Conservation (phyloP, 2,113 vertebrate species). For the Eurypyga helias region DNA sequence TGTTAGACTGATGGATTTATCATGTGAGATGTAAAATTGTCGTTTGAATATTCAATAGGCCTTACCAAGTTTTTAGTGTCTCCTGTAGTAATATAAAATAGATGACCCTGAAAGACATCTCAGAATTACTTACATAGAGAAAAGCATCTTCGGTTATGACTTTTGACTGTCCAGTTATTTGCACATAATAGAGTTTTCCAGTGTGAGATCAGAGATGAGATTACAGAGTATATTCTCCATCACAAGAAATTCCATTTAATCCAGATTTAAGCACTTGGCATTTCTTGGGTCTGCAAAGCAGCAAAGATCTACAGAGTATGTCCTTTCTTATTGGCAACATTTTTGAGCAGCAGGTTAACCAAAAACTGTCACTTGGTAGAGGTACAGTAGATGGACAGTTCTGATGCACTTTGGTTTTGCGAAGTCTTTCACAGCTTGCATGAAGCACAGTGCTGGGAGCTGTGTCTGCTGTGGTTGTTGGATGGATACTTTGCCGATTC, state of each 20-base stretch:
- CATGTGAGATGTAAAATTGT: not conserved
- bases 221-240: not conserved
- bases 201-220: not conserved
- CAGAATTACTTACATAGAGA: not conserved
- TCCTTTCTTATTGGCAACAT: not conserved
- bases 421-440: not conserved
- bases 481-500: not conserved
- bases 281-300: not conserved
- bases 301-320: not conserved
- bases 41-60: not conserved
- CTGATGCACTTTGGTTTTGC: not conserved
- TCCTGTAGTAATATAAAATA: not conserved
- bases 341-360: not conserved
- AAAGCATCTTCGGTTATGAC: not conserved
- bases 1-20: not conserved
- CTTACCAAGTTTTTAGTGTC: not conserved
- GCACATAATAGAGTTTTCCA: not conserved
- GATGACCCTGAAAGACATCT: not conserved
- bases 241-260: not conserved
- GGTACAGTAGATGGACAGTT: not conserved
- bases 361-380: not conserved
- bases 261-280: not conserved
- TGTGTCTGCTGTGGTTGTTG: not conserved
- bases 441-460: not conserved
- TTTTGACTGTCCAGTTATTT: not conserved